A percentile compares a stretch with the other conserved stretches of the same genome.
Conservation (phyloP, 1,140 invertebrate species). For the Drosophila orena region DNA sequence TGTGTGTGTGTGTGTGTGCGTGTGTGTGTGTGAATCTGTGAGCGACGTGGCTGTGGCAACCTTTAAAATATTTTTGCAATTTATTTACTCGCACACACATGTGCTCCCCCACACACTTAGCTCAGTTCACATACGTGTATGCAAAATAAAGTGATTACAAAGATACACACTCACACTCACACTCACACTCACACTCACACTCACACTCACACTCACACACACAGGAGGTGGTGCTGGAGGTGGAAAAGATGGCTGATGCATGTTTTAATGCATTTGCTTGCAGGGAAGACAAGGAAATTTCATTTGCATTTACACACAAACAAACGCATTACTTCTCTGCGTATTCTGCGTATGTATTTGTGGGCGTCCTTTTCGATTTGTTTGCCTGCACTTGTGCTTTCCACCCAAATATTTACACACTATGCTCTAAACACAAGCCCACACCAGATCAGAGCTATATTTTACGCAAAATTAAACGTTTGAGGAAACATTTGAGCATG, state of each 20-base stretch:
- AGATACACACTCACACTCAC: slow-evolving; percentile 41
- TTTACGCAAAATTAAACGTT: slow-evolving; percentile 63
- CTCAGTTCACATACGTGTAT: slow-evolving; percentile 74
- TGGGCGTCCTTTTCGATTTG: slow-evolving; percentile 52
- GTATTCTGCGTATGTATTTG: slow-evolving; percentile 5
- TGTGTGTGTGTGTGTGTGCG: not conserved
- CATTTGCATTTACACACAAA: slow-evolving; percentile 64
- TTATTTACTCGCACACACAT: slow-evolving; percentile 53
- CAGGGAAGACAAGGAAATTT: slow-evolving; percentile 57
- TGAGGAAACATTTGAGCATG: slow-evolving; percentile 13
- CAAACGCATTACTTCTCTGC: slow-evolving; percentile 25
- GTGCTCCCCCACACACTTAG: slow-evolving; percentile 57
- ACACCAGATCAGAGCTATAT: not conserved
- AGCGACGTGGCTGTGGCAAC: slow-evolving; percentile 67
- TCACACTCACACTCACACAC: slow-evolving; percentile 35
- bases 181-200: slow-evolving; percentile 30
- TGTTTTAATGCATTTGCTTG: slow-evolving; percentile 69
- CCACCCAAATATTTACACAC: slow-evolving; percentile 61
- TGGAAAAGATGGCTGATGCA: slow-evolving; percentile 51
- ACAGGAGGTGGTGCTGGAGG: slow-evolving; percentile 28
- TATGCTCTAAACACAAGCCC: slow-evolving; percentile 4
- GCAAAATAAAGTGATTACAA: slow-evolving; percentile 81
- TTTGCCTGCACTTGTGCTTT: slow-evolving; percentile 45
- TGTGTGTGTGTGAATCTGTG: slow-evolving; percentile 13
- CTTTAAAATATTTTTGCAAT: slow-evolving; percentile 81